Evolutionary conservation across 2,888 invertebrate genomes (phyloP), one percentile per base, ranked within the genome.

Genomic region (Nudaria mundana): DNA sequence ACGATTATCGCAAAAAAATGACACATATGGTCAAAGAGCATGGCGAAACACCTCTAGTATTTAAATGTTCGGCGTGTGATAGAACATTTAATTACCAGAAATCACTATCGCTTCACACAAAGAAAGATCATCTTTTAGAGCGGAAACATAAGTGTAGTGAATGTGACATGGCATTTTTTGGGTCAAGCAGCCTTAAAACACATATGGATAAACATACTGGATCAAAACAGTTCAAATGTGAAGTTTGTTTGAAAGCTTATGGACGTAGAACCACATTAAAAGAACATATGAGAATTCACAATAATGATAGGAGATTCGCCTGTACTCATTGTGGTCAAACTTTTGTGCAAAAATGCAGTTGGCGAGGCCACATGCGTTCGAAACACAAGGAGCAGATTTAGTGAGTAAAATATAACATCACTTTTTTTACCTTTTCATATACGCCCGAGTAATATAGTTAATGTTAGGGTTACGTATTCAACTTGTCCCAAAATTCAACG

Each of bases 41-140:
- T 20, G 75, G 76, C 0, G 65, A 64, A 30, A 55, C 64, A 2
- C 65, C 66, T 0, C 56, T 71, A 0, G 63, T 68, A 0, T 36
- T 76, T 0, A 69, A 68, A 42, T 83, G 83, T 40, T 64, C 75
- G 1, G 76, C 76, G 15, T 83, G 83, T 26, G 74, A 78, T 0
- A 60, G 69, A 1, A 67, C 67, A 0, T 83, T 80, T 28, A 56
- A 60, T 6, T 70, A 71, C 7, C 73, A 76, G 30, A 58, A 69
- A 10, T 50, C 64, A 0, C 37, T 82, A 2, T 49, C 70, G 0
- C 51, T 55, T 0, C 83, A 83, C 26, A 73, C 64, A 2, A 80
- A 72, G 45, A 76, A 72, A 40, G 76, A 83, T 6, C 90, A 90
- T 40, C 62, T 89, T 3, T 54, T 76, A 63, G 81, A 82, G 39